Conservation (phyloP, 2,888 invertebrate species). For the Hydrotaea cyrtoneurina region DNA sequence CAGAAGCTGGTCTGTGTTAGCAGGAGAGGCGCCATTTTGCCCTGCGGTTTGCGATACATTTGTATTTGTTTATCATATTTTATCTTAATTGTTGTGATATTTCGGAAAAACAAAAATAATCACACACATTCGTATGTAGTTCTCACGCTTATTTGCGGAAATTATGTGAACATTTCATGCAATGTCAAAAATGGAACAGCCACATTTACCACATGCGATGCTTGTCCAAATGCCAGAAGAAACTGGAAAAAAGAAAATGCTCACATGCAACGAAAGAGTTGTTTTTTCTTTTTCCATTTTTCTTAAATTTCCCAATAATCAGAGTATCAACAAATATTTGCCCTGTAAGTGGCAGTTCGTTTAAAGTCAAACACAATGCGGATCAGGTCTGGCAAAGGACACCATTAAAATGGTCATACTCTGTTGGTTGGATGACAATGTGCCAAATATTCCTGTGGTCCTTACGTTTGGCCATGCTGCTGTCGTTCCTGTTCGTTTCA, state of each 20-base stretch:
- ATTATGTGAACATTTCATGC: conserved; percentile 46
- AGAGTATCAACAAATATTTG: background rate
- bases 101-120: background rate
- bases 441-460: too few relatives aligned
- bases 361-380: background rate
- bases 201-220: conserved; percentile 33
- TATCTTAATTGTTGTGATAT: background rate
- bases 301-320: too few relatives aligned
- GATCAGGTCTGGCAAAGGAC: background rate
- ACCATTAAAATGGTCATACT: background rate
- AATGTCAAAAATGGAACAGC: conserved; percentile 47
- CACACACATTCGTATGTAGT: background rate
- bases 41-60: too few relatives aligned
- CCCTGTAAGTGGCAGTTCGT: background rate
- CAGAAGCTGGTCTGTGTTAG: too few relatives aligned
- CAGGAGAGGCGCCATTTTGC: too few relatives aligned
- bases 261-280: conserved; percentile 13
- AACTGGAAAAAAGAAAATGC: background rate
- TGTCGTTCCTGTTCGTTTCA: too few relatives aligned
- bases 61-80: background rate
- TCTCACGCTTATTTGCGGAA: background rate
- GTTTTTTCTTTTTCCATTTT: conserved; percentile 37
- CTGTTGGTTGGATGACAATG: too few relatives aligned
- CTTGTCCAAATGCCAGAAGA: background rate
- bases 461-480: too few relatives aligned